Percentiles rank a stretch among this genome's conserved stretches.
Conservation (phyloP, 2,888 invertebrate species). For the Ennomos fuscantarius region DNA sequence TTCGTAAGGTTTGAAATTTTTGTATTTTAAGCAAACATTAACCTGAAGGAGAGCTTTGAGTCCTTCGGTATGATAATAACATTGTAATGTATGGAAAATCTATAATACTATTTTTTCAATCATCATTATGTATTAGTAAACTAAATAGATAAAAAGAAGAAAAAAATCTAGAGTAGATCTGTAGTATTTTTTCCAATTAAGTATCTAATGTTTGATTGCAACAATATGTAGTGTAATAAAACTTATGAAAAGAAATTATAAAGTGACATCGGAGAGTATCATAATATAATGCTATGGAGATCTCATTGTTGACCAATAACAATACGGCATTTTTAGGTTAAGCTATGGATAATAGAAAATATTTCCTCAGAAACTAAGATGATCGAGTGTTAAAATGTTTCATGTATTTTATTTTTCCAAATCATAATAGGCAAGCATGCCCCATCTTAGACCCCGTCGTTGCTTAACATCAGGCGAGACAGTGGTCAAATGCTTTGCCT, state of each 20-base stretch:
- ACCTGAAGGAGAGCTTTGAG: constrained; percentile 38
- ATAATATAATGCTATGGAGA: constrained; percentile 74
- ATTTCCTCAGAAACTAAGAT: constrained; percentile 52
- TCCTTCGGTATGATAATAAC: constrained; percentile 32
- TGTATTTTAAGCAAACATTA: constrained; percentile 59
- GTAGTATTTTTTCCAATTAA: constrained; percentile 70
- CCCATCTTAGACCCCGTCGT: too few species aligned
- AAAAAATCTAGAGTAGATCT: constrained; percentile 65
- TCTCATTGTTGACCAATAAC: constrained; percentile 85
- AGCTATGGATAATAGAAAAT: constrained; percentile 65
- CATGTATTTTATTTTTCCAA: constrained; percentile 55
- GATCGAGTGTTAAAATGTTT: constrained; percentile 49
- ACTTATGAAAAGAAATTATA: constrained; percentile 65
- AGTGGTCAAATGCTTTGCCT: too few species aligned
- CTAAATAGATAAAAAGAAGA: constrained; percentile 61
- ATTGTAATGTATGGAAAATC: constrained; percentile 49
- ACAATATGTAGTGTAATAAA: constrained; percentile 59
- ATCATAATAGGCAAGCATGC: too few species aligned
- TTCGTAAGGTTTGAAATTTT: constrained; percentile 63
- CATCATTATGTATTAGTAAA: constrained; percentile 55
- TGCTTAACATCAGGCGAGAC: too few species aligned
- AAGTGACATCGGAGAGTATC: constrained; percentile 73
- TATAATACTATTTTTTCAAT: constrained; percentile 57
- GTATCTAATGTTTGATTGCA: constrained; percentile 66
- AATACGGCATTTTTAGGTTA: constrained; percentile 84